These are phyloP conservation scores for Rugalucina vietnamica DNA, from an alignment of 2,888 invertebrate species.

Conservation along the genomic window DNA sequence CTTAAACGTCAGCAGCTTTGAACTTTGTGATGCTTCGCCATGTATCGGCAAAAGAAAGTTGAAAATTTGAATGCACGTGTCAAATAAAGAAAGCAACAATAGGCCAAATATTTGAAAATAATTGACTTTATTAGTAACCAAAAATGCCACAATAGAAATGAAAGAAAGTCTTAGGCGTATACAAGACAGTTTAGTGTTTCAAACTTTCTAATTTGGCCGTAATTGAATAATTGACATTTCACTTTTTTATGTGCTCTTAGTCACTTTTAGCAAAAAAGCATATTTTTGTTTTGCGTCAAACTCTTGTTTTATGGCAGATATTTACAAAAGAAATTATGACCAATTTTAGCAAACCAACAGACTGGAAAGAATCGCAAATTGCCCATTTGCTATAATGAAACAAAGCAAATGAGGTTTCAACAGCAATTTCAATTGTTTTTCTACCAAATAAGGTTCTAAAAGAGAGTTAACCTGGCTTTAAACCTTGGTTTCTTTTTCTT, in stretches of 20 bases:
- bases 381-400: background rate
- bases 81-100: background rate
- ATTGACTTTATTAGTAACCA: background rate
- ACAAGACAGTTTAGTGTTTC: background rate
- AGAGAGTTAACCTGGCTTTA: too few relatives aligned
- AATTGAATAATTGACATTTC: slow-evolving; percentile 1
- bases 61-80: slow-evolving; percentile 7
- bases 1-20: too few relatives aligned
- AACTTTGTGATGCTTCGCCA: too few relatives aligned
- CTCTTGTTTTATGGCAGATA: background rate
- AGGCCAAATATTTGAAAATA: background rate
- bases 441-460: background rate
- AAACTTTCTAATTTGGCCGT: background rate
- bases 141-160: background rate
- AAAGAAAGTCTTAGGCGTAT: background rate
- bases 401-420: background rate
- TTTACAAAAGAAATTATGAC: background rate
- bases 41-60: background rate
- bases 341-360: background rate
- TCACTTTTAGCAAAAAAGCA: background rate
- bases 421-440: background rate
- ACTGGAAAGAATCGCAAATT: background rate
- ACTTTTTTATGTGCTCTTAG: background rate
- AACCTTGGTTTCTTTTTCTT: too few relatives aligned
- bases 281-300: background rate